These are phyloP conservation scores for Ceryle rudis DNA, from an alignment of 2,797 vertebrate genomes.

Conservation along the genomic window DNA sequence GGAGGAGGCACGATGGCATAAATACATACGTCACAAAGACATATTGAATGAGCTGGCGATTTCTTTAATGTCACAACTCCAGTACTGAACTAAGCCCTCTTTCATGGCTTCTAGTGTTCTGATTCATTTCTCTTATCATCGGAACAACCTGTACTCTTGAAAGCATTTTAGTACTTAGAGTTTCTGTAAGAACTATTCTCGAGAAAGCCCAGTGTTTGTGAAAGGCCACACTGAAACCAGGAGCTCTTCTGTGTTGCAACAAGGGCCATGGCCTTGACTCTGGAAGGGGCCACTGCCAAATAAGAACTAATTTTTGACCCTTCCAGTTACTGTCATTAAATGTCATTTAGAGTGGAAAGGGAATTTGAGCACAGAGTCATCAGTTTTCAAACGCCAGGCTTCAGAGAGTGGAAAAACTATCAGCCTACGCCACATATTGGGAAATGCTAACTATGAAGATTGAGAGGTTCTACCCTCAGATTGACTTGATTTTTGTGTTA, in stretches of 20 bases:
- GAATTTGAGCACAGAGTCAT: background rate
- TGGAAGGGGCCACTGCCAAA: background rate
- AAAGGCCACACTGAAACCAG: fast-evolving
- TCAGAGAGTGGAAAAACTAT: background rate
- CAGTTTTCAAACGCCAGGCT: background rate
- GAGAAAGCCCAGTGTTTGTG: background rate
- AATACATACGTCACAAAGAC: slow-evolving; percentile 1
- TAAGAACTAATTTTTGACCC: background rate
- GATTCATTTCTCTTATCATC: background rate
- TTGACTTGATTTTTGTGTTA: background rate
- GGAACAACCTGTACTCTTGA: background rate
- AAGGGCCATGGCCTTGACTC: background rate
- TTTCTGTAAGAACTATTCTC: background rate
- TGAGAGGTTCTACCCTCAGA: background rate
- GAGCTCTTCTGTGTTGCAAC: background rate
- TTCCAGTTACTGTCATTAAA: background rate
- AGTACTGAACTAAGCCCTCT: background rate
- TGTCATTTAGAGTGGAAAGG: background rate
- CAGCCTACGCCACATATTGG: fast-evolving
- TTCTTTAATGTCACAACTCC: background rate
- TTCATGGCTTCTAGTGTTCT: background rate
- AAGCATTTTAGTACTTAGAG: background rate
- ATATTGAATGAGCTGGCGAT: background rate
- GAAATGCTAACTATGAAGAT: background rate
- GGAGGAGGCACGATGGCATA: background rate